Base-by-base conservation (phyloP, 2,113 vertebrate species). In the Cromileptes altivelis region DNA sequence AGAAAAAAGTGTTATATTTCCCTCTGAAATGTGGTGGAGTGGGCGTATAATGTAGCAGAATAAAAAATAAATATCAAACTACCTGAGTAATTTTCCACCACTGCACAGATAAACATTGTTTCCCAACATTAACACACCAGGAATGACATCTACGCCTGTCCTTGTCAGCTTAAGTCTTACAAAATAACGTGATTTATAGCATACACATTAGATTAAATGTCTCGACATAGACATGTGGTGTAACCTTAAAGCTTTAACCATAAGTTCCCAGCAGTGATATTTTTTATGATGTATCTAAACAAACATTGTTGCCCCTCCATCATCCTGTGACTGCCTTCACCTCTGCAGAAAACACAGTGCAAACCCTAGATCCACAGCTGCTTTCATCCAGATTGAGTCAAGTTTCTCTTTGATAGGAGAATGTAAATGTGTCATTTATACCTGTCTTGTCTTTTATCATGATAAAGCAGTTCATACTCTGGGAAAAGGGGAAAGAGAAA, bases 371-470 rank as follows among this genome's bases (percentile, higher is more conserved):
- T 89, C 69, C 58, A 37, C 63, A 14, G 75, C 84, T 69, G 89
- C 90, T 90, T 91, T 91, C 88, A 86, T 86, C 70, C 23, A 83
- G 89, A 92, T 90, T 89, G 88, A 94, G 92, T 92, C 92, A 92
- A 90, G 92, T 89, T 93, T 88, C 89, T 75, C 90, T 88, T 89
- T 91, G 91, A 93, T 87, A 85, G 78, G 85, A 60, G 85, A 95
- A 94, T 95, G 94, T 94, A 95, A 94, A 95, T 95, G 94, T 95
- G 91, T 94, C 94, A 94, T 94, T 93, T 92, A 92, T 82, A 94
- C 93, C 94, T 94, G 93, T 94, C 95, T 94, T 94, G 92, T 95
- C 93, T 95, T 93, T 93, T 95, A 94, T 95, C 91, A 93, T 95
- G 93, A 95, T 94, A 93, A 94, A 94, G 90, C 91, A 94, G 93